Conservation (phyloP, 2,797 vertebrate genomes). For the Botia kubotai region DNA sequence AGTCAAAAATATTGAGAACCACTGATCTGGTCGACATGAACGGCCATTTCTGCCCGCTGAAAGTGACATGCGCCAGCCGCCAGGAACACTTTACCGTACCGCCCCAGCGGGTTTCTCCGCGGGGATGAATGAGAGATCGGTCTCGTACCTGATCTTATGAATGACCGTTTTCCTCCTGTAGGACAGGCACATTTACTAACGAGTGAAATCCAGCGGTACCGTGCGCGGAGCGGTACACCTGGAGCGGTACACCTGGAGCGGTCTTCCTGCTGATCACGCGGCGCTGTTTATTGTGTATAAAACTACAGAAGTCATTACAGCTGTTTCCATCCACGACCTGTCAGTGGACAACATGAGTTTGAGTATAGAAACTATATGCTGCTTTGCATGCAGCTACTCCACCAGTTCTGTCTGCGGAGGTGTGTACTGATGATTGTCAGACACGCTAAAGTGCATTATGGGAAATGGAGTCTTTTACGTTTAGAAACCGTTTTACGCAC, state of each 20-base stretch:
- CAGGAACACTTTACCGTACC: constrained; percentile 62
- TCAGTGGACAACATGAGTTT: background rate
- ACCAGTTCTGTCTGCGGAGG: constrained; percentile 41
- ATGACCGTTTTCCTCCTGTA: constrained; percentile 63
- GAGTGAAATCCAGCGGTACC: constrained; percentile 17
- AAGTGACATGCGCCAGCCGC: constrained; percentile 74
- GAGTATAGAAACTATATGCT: constrained; percentile 25
- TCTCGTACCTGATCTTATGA: constrained; percentile 58
- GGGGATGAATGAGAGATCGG: constrained; percentile 70
- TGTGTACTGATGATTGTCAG: constrained; percentile 20
- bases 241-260: constrained; percentile 44
- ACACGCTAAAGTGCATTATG: constrained; percentile 34
- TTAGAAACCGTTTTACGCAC: accelerated
- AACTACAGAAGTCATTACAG: constrained; percentile 65
- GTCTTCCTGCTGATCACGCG: too few species aligned
- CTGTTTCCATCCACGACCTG: background rate
- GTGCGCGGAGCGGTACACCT: constrained; percentile 52
- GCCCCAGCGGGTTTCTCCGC: constrained; percentile 58
- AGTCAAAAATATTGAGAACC: constrained; percentile 51
- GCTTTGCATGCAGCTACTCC: constrained; percentile 52
- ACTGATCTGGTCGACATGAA: background rate
- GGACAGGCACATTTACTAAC: constrained; percentile 37
- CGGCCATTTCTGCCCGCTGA: constrained; percentile 82
- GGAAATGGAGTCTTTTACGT: constrained; percentile 66
- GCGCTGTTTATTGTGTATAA: constrained; percentile 58